Base-by-base conservation (phyloP, 2,113 vertebrate genomes). In the Antechinus flavipes region DNA sequence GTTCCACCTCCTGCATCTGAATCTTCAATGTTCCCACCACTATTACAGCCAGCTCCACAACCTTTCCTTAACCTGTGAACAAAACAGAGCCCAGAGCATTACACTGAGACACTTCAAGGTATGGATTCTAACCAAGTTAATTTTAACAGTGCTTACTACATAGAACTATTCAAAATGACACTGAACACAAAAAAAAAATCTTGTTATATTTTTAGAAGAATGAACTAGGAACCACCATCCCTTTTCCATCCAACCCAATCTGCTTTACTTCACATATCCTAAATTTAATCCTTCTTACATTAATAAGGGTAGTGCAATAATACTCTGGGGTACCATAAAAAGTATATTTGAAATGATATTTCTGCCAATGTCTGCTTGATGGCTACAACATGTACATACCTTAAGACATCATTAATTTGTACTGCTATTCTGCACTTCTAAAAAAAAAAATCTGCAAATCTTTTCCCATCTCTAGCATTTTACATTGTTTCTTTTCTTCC, bases 21-120 rank as follows among this genome's bases (percentile, higher is more conserved):
- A 97, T 99, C 99, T 98, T 99, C 99, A 19, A 99, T 99, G 91
- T 99, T 99, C 95, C 99, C 99, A 4, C 99, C 99, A 0, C 99
- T 99, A 98, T 99, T 99, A 97, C 99, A 99, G 47, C 99, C 99
- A 10, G 99, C 99, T 42, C 99, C 99, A 94, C 99, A 99, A 68
- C 99, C 99, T 98, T 99, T 99, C 93, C 99, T 99, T 94, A 99
- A 98, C 96, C 99, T 99, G 93, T 92, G 96, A 98, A 96, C 9
- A 97, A 27, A 94, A 11, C 91, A 93, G 55, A 55, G 50, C 0
- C 52, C n/a, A 14, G 84, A 84, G 53, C 22, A 90, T 92, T 91
- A 93, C 23, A 46, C 30, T 26, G 22, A 10, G 58, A 42, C 53
- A 89, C 12, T 68, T 95, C 76, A 58, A 49, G 89, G 46, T 1